phyloP scores from a whole-genome alignment of 2,797 vertebrate species.

The Benthosema pterotum region DNA sequence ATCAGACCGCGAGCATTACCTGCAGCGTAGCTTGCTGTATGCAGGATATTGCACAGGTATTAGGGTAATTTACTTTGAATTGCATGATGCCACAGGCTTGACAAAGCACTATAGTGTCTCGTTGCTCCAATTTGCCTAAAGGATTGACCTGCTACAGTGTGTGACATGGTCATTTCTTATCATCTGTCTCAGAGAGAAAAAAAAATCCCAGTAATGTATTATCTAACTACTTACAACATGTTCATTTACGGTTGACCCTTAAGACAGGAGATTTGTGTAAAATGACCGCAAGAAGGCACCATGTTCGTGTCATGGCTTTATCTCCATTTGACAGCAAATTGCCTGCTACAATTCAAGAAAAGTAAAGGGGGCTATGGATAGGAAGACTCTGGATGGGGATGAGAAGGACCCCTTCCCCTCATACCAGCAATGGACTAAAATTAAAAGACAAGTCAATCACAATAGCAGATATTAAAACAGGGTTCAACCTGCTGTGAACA shows the following conservation, averaged over 20 bases:
- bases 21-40: constrained; percentile 13
- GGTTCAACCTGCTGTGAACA: too few species aligned
- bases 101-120: neutral
- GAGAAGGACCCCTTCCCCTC: too few species aligned
- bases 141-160: constrained; percentile 3
- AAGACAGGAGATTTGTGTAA: constrained; percentile 14
- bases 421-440: too few species aligned
- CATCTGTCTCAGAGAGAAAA: too few species aligned
- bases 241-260: too few species aligned
- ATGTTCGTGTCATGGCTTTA: constrained; percentile 14
- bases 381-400: too few species aligned
- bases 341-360: too few species aligned
- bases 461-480: too few species aligned
- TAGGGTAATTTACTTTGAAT: constrained; percentile 36
- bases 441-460: too few species aligned
- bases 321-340: neutral
- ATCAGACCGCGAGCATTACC: constrained; percentile 38
- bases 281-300: constrained; percentile 70
- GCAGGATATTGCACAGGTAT: constrained; percentile 23
- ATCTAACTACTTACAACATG: too few species aligned
- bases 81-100: constrained; percentile 6
- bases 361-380: too few species aligned
- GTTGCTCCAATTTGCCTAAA: constrained; percentile 15
- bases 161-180: neutral
- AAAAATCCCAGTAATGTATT: too few species aligned